Percentiles rank a stretch among this genome's conserved stretches.
Evolutionary conservation across 2,888 invertebrate genomes (phyloP).

Genomic region (Tachina lurida): DNA sequence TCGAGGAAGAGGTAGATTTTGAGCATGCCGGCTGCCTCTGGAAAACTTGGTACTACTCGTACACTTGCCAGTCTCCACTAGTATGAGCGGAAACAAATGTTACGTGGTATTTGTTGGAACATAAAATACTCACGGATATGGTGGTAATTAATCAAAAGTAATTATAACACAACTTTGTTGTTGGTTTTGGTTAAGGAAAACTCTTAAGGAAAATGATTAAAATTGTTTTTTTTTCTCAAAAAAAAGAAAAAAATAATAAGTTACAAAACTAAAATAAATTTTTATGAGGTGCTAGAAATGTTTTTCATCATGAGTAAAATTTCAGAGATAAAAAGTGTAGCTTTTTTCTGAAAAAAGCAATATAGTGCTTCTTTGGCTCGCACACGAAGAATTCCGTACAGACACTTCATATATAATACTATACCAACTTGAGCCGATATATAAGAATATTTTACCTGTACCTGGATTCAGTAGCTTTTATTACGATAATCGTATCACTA

Average conservation of each 20-base stretch:
- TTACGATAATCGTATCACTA: no score
- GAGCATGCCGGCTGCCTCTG: background rate
- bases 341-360: no score
- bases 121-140: conserved; percentile 60
- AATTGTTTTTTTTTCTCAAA: background rate
- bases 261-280: no score
- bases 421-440: no score
- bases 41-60: background rate
- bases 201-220: background rate
- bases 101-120: conserved; percentile 54
- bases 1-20: background rate
- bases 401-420: no score
- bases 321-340: background rate
- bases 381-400: no score
- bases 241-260: background rate
- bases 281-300: background rate
- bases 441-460: no score
- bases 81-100: conserved; percentile 55
- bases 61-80: conserved; percentile 30
- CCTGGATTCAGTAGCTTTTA: no score
- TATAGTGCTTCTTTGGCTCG: no score
- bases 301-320: no score
- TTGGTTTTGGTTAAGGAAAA: conserved; percentile 23
- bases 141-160: conserved; percentile 68
- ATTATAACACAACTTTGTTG: conserved; percentile 56